A percentile compares a stretch with the other conserved stretches of the same genome.
Evolutionary conservation across 1,140 invertebrate genomes (phyloP).

Genomic region (Alviniconcha marisindica): DNA sequence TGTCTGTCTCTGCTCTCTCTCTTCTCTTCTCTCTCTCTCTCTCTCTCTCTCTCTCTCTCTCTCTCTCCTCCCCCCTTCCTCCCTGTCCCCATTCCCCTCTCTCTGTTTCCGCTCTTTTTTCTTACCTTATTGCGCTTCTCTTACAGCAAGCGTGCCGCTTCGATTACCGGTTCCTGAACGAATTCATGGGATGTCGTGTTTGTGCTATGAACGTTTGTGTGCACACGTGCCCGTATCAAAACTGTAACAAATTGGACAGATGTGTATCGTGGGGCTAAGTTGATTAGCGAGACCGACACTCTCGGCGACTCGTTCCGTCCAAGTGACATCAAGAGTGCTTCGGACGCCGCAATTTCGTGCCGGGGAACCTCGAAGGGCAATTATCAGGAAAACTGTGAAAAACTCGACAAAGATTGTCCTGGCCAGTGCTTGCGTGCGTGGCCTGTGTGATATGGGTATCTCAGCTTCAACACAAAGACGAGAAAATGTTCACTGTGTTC

Average conservation of each 20-base stretch:
- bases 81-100: too few species aligned
- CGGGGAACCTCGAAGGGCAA: not conserved
- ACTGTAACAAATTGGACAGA: conserved; percentile 24
- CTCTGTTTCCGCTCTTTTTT: too few species aligned
- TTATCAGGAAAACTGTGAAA: not conserved
- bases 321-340: conserved; percentile 27
- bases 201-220: not conserved
- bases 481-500: too few species aligned
- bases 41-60: too few species aligned
- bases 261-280: conserved; percentile 8
- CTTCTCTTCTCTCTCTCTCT: not conserved
- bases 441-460: not conserved
- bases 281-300: conserved; percentile 4
- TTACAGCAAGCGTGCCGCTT: too few species aligned
- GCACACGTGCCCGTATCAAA: conserved; percentile 28
- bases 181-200: too few species aligned
- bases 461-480: too few species aligned
- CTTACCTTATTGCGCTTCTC: too few species aligned
- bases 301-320: not conserved
- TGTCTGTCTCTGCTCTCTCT: not conserved
- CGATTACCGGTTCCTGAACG: too few species aligned
- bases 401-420: too few species aligned
- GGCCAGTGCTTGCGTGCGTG: not conserved
- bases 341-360: conserved; percentile 16
- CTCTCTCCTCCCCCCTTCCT: too few species aligned